Conservation (phyloP, 2,888 invertebrate species). For the Amphipoea oculea region DNA sequence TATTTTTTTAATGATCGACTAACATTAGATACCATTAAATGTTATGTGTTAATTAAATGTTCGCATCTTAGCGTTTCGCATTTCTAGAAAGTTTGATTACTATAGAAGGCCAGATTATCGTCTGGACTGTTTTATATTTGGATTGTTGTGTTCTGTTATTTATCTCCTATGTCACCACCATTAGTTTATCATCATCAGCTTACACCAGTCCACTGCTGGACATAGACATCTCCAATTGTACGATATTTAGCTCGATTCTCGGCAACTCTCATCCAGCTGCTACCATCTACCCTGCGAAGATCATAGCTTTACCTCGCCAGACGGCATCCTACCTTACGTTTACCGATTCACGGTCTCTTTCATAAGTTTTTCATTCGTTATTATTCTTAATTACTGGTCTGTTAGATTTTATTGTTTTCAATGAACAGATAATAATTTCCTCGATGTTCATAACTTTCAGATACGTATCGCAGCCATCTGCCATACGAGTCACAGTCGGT, state of each 20-base stretch:
- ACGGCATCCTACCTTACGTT: background rate
- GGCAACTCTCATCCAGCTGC: background rate
- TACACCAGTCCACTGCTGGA: background rate
- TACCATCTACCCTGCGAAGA: background rate
- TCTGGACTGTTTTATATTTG: background rate
- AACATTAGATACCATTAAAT: background rate
- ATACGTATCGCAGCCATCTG: slow-evolving; percentile 70
- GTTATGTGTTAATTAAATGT: background rate
- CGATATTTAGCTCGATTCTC: background rate
- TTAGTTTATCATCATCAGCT: background rate
- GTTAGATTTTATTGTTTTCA: background rate
- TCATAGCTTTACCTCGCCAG: background rate
- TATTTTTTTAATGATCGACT: background rate
- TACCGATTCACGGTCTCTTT: background rate
- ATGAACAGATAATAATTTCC: background rate
- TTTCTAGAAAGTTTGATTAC: background rate
- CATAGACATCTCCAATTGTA: background rate
- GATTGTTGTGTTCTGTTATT: background rate
- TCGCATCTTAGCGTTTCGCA: background rate
- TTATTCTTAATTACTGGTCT: background rate
- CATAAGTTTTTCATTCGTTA: background rate
- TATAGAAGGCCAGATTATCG: background rate
- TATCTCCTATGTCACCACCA: background rate
- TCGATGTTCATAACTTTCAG: slow-evolving; percentile 68
- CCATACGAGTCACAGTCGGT: slow-evolving; percentile 78